Conservation (phyloP, 2,113 vertebrate genomes). For the Grammomys dolichurus region DNA sequence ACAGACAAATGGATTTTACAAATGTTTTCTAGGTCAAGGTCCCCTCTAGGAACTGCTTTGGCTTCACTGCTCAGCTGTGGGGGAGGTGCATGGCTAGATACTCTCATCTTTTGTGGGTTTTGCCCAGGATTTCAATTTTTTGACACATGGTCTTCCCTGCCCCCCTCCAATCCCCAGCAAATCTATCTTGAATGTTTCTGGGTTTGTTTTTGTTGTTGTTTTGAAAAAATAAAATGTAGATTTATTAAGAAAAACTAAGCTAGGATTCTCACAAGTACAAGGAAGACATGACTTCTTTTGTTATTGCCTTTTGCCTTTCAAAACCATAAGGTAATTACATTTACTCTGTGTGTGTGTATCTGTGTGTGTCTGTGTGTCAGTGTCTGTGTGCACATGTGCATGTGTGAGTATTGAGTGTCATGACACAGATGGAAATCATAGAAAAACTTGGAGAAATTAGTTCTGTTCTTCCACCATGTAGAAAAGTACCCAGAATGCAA, state of each 20-base stretch:
- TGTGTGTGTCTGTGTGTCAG: background rate
- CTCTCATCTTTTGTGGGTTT: background rate
- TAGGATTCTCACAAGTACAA: background rate
- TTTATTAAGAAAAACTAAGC: background rate
- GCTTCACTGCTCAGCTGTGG: background rate
- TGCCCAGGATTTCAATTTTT: conserved; percentile 4
- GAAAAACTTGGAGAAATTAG: background rate
- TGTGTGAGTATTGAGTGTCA: background rate
- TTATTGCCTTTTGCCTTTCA: background rate
- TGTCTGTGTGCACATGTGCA: background rate
- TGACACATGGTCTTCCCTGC: background rate
- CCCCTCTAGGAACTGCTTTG: background rate
- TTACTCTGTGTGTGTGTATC: background rate
- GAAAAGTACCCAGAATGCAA: no score
- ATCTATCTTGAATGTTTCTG: background rate
- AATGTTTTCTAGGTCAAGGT: background rate
- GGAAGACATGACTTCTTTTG: background rate
- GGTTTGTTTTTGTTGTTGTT: background rate
- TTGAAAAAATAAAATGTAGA: background rate
- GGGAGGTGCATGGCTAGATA: background rate
- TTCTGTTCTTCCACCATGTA: background rate
- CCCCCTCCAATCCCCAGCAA: background rate
- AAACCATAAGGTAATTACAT: background rate
- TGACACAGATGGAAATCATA: background rate
- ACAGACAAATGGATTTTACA: background rate